These are phyloP conservation scores for Tiliacea aurago DNA, from an alignment of 2,888 invertebrate species.

Conservation along the genomic window DNA sequence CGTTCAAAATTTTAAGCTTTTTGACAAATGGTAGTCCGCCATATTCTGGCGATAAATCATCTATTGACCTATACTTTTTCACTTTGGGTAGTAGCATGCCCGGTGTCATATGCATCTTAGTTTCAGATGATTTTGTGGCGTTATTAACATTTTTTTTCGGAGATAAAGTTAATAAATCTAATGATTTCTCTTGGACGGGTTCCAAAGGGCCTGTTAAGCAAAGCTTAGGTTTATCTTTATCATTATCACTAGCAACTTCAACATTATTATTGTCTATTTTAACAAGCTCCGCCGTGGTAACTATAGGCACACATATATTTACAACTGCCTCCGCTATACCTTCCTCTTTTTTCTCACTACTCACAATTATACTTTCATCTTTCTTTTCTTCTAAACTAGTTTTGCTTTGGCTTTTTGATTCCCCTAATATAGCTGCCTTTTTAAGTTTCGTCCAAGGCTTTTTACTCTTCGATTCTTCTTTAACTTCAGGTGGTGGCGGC, in stretches of 20 bases:
- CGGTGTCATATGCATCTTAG: conserved; percentile 69
- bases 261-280: conserved; percentile 88
- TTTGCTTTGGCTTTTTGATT: conserved; percentile 84
- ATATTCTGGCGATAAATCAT: conserved; percentile 96
- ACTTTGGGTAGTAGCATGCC: conserved; percentile 82
- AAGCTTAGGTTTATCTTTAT: conserved; percentile 84
- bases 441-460: conserved; percentile 95
- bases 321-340: conserved; percentile 74
- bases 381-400: conserved; percentile 81
- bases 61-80: conserved; percentile 95
- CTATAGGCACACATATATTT: conserved; percentile 82
- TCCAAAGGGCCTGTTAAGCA: conserved; percentile 86
- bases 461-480: conserved; percentile 86
- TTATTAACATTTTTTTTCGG: conserved; percentile 76
- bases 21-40: conserved; percentile 96
- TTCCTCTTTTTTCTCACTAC: conserved; percentile 70
- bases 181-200: conserved; percentile 86
- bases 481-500: conserved; percentile 75
- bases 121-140: conserved; percentile 73
- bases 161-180: conserved; percentile 86
- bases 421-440: conserved; percentile 92
- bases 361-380: conserved; percentile 69
- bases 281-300: conserved; percentile 87
- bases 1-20: conserved; percentile 96
- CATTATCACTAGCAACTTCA: conserved; percentile 80